phyloP scores from a whole-genome alignment of 2,113 vertebrate genomes.

The Pollimyrus isidori region DNA sequence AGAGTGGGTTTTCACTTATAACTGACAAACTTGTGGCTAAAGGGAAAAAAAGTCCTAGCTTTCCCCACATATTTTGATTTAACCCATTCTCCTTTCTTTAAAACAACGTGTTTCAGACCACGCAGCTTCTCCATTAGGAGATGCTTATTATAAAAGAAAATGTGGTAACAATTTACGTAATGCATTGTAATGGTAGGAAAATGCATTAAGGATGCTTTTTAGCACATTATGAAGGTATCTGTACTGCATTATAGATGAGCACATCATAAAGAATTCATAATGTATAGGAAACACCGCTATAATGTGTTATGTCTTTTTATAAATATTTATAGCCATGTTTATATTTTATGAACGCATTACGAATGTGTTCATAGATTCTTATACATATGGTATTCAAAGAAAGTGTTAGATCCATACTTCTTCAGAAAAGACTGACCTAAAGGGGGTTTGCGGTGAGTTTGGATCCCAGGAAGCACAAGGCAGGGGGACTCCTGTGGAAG shows the following conservation, averaged over 20 bases:
- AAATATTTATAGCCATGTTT: not conserved
- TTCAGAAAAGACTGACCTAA: not conserved
- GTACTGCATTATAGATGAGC: not conserved
- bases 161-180: not conserved
- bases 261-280: not conserved
- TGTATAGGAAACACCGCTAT: not conserved
- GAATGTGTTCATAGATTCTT: not conserved
- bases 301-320: not conserved
- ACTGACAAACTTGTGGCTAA: not conserved
- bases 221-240: not conserved
- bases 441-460: not conserved
- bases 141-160: not conserved
- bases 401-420: not conserved
- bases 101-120: not conserved
- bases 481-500: not conserved
- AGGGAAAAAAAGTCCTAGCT: not conserved
- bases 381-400: not conserved
- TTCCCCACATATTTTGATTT: not conserved
- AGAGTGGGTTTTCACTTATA: not conserved
- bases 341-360: not conserved
- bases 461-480: not conserved
- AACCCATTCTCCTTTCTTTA: not conserved
- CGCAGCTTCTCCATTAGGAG: not conserved
- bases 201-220: not conserved
- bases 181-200: not conserved